Evolutionary conservation across 1,140 invertebrate genomes (phyloP).

Genomic region (Ceratitis capitata): DNA sequence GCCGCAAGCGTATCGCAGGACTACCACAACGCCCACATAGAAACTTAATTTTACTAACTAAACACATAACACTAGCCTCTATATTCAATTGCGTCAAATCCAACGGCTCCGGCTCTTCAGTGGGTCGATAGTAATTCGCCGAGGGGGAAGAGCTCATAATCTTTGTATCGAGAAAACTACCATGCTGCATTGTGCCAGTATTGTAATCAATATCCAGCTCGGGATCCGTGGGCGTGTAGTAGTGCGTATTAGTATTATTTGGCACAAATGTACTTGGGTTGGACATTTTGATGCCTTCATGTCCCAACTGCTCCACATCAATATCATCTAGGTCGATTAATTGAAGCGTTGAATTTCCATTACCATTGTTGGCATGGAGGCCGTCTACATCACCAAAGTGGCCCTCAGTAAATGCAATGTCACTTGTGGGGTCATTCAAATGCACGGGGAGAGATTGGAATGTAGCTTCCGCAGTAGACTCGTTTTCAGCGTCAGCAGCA

Average conservation of each 20-base stretch:
- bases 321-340: slow-evolving; percentile 53
- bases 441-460: slow-evolving; percentile 57
- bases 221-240: neutral
- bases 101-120: slow-evolving; percentile 87
- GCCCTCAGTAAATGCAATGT: slow-evolving; percentile 29
- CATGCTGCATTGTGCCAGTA: slow-evolving; percentile 47
- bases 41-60: slow-evolving; percentile 83
- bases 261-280: neutral
- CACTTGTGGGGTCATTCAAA: slow-evolving; percentile 26
- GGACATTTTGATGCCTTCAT: neutral
- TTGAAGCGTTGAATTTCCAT: slow-evolving; percentile 41
- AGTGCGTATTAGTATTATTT: neutral
- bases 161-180: slow-evolving; percentile 75
- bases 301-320: neutral
- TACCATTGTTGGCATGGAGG: slow-evolving; percentile 37
- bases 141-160: slow-evolving; percentile 80
- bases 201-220: slow-evolving; percentile 32
- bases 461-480: slow-evolving; percentile 48
- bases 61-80: slow-evolving; percentile 87
- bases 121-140: slow-evolving; percentile 83
- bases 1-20: slow-evolving; percentile 73
- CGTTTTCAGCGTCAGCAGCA: neutral
- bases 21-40: slow-evolving; percentile 77
- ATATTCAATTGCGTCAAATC: slow-evolving; percentile 90
- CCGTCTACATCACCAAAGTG: neutral